Evolutionary conservation across 2,113 vertebrate species (phyloP), one percentile per base, ranked within the genome.

Genomic region (Mesembrinibis cayennensis): DNA sequence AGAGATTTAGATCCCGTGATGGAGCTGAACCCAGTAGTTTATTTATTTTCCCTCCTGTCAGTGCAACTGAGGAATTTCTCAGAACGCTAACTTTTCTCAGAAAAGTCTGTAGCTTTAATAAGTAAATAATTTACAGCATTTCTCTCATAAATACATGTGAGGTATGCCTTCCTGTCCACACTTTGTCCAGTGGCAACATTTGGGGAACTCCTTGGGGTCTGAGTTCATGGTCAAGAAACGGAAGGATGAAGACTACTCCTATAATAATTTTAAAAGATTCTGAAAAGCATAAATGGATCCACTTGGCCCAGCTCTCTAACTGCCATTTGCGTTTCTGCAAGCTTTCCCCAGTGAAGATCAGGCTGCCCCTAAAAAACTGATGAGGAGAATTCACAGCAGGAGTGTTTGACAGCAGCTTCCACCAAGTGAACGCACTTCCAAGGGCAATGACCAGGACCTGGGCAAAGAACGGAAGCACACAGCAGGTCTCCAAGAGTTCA

Each of bases 371-470:
- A 44, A 36, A 73, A 78, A 88, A 8, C 23, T 9, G 22, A 32
- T 32, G 27, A 72, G 34, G 34, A 70, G 49, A 77, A 69, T 42
- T 55, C 44, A 55, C 55, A 78, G 52, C 23, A 45, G 66, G 23
- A 82, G 12, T 5, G 12, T 69, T 42, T 55, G 53, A 32, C n/a
- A 59, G 69, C 61, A 76, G 45, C 36, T 58, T 63, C n/a, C n/a
- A 66, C 11, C 13, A 56, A 22, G n/a, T 18, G 36, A 71, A 47
- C 0, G 1, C 1, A 1, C 9, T 61, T 38, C 18, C 32, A 40
- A 30, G 34, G 50, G 44, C 15, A n/a, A 47, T 34, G 55, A 55
- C 40, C 0, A 0, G 58, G 47, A 59, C 14, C 38, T 32, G 38
- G 27, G 59, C 53, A 42, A 52, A 53, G 36, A 32, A 85, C 63